Evolutionary conservation across 2,113 vertebrate species (phyloP), one percentile per base, ranked within the genome.

Genomic region (Heteronetta atricapilla): DNA sequence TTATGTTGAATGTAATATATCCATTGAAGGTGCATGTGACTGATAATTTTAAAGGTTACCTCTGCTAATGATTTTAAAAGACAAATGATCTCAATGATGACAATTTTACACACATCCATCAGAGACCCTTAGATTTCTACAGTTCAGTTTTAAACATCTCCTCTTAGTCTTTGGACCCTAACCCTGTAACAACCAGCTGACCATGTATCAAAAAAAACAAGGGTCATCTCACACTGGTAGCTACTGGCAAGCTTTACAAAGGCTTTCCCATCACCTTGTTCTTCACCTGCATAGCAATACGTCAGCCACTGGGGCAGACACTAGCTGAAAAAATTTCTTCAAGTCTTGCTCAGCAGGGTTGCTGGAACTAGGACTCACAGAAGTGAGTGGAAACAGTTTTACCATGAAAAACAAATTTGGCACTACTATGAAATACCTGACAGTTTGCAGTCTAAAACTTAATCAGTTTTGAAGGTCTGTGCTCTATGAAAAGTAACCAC

Each of bases 341-440:
- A 38, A 53, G 66, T 50, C 53, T 86, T 67, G 64, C 76, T 85
- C 55, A 42, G 31, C 19, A 66, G 34, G 36, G 64, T 68, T 86
- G 48, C 66, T 62, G 36, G 77, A 94, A 84, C n/a, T 23, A 66
- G 44, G 36, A 75, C 86, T 31, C 1, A 5, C 53, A 84, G 68
- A 90, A 48, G 46, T 48, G 20, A 67, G 21, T 8, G 13, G 26
- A 84, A 21, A 12, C 36, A 87, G 34, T 69, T 93, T 70, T 38
- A 82, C 66, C 67, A 76, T 1, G 3, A 58, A 76, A 88, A 53
- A 34, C n/a, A 85, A 70, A 87, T 42, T 42, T 74, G 72, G 50
- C 58, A 67, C 44, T 55, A 89, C 80, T 38, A 55, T 21, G n/a
- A 89, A 93, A 87, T 59, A 92, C 13, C 53, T 84, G 83, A 60